Evolutionary conservation across 2,797 vertebrate genomes (phyloP).

Genomic region (Phrynocephalus vlangalii): DNA sequence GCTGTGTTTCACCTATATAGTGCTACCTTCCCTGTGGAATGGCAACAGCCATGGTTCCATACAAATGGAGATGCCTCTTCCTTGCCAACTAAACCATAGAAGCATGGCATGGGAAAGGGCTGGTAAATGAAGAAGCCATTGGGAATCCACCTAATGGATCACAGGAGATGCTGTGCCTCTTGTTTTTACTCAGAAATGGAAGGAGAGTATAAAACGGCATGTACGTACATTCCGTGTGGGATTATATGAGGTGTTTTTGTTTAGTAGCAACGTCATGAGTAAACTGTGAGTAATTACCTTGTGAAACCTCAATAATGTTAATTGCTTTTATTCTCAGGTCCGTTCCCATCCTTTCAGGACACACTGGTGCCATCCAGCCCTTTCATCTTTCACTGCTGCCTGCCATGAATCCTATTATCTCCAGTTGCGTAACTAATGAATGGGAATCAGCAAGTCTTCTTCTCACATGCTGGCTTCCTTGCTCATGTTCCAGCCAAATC

Average conservation of each 20-base stretch:
- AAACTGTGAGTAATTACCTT: rapidly evolving
- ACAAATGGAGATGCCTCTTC: background rate
- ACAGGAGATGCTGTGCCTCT: background rate
- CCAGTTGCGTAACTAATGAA: background rate
- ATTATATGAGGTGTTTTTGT: background rate
- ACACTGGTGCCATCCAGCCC: background rate
- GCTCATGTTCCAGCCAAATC: background rate
- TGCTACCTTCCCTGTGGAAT: background rate
- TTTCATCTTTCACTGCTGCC: conserved; percentile 41
- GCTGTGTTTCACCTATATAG: background rate
- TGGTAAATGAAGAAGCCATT: background rate
- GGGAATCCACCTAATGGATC: background rate
- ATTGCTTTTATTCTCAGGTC: conserved; percentile 11
- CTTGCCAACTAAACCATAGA: background rate
- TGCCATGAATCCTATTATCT: conserved; percentile 27
- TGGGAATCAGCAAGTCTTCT: conserved; percentile 35
- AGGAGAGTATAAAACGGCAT: conserved; percentile 12
- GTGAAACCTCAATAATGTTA: background rate
- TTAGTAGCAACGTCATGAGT: background rate
- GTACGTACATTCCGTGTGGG: rapidly evolving
- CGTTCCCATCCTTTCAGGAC: conserved; percentile 15
- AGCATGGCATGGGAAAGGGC: background rate
- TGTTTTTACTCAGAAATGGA: background rate
- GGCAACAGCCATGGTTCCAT: background rate
- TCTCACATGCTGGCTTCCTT: conserved; percentile 8